Base-by-base conservation (phyloP, 2,888 invertebrate species). In the Hydrotaea cyrtoneurina region DNA sequence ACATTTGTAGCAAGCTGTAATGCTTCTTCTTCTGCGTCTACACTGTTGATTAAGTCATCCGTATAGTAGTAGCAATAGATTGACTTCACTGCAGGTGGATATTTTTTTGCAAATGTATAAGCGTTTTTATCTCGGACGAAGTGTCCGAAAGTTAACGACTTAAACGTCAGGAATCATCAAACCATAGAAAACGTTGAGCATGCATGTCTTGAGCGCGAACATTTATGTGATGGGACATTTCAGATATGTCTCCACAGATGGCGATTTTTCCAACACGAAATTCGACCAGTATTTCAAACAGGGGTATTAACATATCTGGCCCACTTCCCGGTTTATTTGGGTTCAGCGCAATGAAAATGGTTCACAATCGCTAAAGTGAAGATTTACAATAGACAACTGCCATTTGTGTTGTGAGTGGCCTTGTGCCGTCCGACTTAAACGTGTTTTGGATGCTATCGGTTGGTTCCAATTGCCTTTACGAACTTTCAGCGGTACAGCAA, bases 281-380 rank as follows among this genome's bases (percentile, higher is more conserved):
- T 21, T 5, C 2, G 17, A 53, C 2, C 17, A 53, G 2, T 17
- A 53, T 53, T 43, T 43, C 55, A 0, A 80, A 13, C 5, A 86
- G 79, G 1, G 86, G 74, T 1, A 77, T 76, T n/a, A 81, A 57
- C 1, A 80, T 73, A 31, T 84, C 82, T n/a, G 85, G 83, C 3
- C 85, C 80, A 77, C 86, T 43, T 11, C 84, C 86, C 2, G 86
- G 86, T 71, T 90, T 89, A 73, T 85, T 87, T 36, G 87, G 75
- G 26, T 87, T 85, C 4, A 31, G 10, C 0, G 59, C 80, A 10
- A 75, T 59, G 57, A 85, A 80, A 55, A 85, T 78, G 17, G n/a
- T n/a, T n/a, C n/a, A n/a, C n/a, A n/a, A n/a, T n/a, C n/a, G n/a
- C n/a, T n/a, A n/a, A n/a, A n/a, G n/a, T n/a, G n/a, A n/a, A n/a